phyloP scores from a whole-genome alignment of 2,113 vertebrate genomes.

The Gambusia affinis region DNA sequence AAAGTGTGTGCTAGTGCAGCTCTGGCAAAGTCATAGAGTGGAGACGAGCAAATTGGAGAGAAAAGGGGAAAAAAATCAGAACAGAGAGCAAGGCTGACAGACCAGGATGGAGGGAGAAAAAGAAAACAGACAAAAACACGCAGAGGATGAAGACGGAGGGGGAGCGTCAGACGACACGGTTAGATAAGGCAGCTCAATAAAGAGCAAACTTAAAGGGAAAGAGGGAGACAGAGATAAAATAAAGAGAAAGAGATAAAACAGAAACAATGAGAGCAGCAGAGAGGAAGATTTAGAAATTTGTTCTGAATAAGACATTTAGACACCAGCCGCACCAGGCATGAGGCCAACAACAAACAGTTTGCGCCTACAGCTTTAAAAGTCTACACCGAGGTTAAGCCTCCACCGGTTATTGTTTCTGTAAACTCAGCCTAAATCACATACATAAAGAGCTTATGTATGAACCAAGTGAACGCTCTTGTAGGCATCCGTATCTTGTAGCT shows the following conservation, averaged over 20 bases:
- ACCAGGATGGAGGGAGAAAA: conserved; percentile 48
- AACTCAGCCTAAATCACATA: background rate
- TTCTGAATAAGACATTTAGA: conserved; percentile 46
- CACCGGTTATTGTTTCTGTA: background rate
- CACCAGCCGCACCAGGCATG: conserved; percentile 7
- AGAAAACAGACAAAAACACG: conserved; percentile 48
- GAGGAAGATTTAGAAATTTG: conserved; percentile 33
- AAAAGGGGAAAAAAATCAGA: conserved; percentile 33
- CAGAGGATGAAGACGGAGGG: conserved; percentile 50
- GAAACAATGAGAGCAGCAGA: conserved; percentile 36
- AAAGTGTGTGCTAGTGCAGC: conserved; percentile 22
- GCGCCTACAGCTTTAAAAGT: background rate
- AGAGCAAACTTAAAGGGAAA: conserved; percentile 52
- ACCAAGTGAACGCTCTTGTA: background rate
- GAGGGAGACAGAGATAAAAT: conserved; percentile 58
- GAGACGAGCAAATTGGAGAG: conserved; percentile 33
- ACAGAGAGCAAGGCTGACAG: conserved; percentile 28
- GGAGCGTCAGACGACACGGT: conserved; percentile 54
- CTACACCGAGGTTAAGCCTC: background rate
- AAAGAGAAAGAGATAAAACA: conserved; percentile 56
- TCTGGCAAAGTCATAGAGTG: conserved; percentile 64
- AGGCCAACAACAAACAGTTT: background rate
- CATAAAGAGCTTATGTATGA: background rate
- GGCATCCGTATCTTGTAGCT: background rate
- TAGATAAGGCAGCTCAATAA: conserved; percentile 56